Conservation (phyloP, 2,113 vertebrate species). For the Callochromis pleurospilus region DNA sequence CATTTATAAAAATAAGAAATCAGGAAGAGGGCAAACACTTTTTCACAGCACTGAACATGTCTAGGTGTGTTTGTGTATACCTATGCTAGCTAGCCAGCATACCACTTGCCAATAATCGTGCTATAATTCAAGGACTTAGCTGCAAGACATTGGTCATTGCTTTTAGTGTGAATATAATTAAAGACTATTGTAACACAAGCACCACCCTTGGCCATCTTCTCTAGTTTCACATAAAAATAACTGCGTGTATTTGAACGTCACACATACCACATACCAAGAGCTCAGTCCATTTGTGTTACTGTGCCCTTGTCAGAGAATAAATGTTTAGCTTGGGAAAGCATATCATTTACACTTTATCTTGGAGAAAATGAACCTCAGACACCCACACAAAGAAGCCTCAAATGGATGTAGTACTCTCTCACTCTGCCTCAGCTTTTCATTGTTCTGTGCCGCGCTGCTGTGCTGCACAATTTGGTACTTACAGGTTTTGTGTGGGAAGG, state of each 20-base stretch:
- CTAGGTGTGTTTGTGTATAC: neutral
- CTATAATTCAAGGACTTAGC: neutral
- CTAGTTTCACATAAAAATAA: neutral
- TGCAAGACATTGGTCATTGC: neutral
- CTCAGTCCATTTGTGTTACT: neutral
- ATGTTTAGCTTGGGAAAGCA: constrained; percentile 13
- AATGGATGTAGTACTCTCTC: constrained; percentile 10
- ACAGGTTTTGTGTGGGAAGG: constrained; percentile 91
- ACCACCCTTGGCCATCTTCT: neutral
- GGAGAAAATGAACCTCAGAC: constrained; percentile 35
- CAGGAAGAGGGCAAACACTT: neutral
- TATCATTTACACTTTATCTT: constrained; percentile 37
- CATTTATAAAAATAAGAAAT: neutral
- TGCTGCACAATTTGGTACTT: constrained; percentile 66
- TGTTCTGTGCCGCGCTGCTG: constrained; percentile 1
- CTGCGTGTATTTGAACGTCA: neutral
- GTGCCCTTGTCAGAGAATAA: neutral
- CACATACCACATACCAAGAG: neutral
- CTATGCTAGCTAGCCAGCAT: neutral
- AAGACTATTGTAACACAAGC: neutral
- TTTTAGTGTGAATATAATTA: constrained; percentile 15
- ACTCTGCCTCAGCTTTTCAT: neutral
- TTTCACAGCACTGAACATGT: neutral
- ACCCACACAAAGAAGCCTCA: constrained; percentile 25
- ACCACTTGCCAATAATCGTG: neutral